Conservation (phyloP, 2,888 invertebrate genomes). For the Morpho achilles region DNA sequence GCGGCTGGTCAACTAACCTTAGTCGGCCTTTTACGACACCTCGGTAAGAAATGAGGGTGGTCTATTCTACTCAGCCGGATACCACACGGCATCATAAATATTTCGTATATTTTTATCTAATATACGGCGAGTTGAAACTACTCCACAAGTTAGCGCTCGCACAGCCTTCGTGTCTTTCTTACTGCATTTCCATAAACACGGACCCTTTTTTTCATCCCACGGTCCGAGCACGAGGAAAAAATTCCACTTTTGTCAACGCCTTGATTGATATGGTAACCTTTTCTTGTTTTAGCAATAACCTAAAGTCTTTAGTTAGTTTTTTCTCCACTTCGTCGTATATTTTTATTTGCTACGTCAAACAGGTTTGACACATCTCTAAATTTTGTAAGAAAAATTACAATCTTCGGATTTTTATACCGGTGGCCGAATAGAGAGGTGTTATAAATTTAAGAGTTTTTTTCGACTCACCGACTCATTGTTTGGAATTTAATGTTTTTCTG, state of each 20-base stretch:
- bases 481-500: constrained; percentile 61
- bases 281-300: constrained; percentile 78
- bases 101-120: too few relatives aligned
- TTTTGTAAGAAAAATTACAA: constrained; percentile 75
- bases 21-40: too few relatives aligned
- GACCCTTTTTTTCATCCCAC: constrained; percentile 69
- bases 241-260: constrained; percentile 71
- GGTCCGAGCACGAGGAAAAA: constrained; percentile 48
- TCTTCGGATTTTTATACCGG: constrained; percentile 68
- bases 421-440: constrained; percentile 63
- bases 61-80: too few relatives aligned
- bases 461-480: constrained; percentile 60
- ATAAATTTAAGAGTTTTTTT: constrained; percentile 69
- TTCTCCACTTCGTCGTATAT: constrained; percentile 57
- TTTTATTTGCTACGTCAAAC: constrained; percentile 75
- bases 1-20: too few relatives aligned
- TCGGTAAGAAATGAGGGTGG: too few relatives aligned
- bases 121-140: too few relatives aligned
- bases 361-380: constrained; percentile 78
- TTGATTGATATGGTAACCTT: constrained; percentile 77
- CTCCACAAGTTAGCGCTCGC: constrained; percentile 33
- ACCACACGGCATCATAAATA: too few relatives aligned
- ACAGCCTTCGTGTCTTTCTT: constrained; percentile 50
- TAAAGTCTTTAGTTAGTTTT: constrained; percentile 57
- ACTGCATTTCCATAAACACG: constrained; percentile 70